Percentiles rank a stretch among this genome's conserved stretches.
phyloP scores from a whole-genome alignment of 2,888 invertebrate genomes.

The Lepidochitona cinerea region DNA sequence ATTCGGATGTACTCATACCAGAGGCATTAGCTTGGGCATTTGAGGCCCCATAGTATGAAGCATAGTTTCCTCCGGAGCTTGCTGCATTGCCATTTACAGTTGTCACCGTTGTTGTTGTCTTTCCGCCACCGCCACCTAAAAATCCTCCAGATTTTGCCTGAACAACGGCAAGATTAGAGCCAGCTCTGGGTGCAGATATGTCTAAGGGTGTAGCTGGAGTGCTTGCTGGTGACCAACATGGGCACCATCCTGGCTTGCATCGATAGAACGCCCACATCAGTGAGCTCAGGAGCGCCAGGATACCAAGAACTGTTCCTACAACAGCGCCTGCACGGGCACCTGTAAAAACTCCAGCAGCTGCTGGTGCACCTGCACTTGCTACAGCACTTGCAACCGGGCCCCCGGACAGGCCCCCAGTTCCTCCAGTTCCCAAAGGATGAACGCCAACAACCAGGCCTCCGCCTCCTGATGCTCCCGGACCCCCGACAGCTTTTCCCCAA shows the following conservation, averaged over 20 bases:
- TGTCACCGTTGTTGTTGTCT: conserved; percentile 20
- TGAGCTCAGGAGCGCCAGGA: conserved; percentile 47
- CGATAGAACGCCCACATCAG: conserved; percentile 64
- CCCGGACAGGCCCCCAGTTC: conserved; percentile 16
- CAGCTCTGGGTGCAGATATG: conserved; percentile 54
- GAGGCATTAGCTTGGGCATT: neutral
- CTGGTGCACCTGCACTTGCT: conserved; percentile 26
- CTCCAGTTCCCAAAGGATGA: conserved; percentile 10
- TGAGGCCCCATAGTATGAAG: neutral
- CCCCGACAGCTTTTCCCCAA: neutral
- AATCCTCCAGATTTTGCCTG: conserved; percentile 43
- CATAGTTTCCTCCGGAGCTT: conserved; percentile 8
- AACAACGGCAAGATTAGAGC: conserved; percentile 46
- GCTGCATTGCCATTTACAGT: neutral
- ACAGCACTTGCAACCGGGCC: conserved; percentile 32
- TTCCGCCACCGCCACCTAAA: conserved; percentile 43
- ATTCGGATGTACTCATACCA: conserved; percentile 19
- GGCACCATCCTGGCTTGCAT: conserved; percentile 59
- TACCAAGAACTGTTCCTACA: conserved; percentile 55
- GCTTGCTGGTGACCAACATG: conserved; percentile 37
- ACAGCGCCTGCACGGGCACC: conserved; percentile 59
- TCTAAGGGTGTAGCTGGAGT: conserved; percentile 34
- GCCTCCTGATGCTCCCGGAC: neutral
- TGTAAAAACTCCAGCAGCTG: conserved; percentile 32
- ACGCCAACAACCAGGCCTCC: neutral